Conservation (phyloP, 2,888 invertebrate species). For the Phaedon cochleariae region DNA sequence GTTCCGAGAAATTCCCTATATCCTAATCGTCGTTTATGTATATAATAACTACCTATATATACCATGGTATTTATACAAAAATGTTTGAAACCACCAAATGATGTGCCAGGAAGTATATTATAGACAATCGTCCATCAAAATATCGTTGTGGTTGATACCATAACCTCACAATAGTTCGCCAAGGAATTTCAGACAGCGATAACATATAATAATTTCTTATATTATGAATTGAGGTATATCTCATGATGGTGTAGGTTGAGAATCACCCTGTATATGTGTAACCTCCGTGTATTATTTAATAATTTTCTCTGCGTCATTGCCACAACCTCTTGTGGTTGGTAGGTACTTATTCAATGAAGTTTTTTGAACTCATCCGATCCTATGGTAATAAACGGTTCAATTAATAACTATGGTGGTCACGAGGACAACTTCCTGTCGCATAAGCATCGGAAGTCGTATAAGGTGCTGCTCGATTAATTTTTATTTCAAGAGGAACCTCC, state of each 20-base stretch:
- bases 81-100: neutral
- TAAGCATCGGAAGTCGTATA: slow-evolving; percentile 35
- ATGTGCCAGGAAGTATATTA: neutral
- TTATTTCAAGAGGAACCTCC: slow-evolving; percentile 18
- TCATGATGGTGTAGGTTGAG: too few species aligned
- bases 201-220: neutral
- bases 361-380: slow-evolving; percentile 36
- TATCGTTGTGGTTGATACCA: neutral
- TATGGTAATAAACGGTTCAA: slow-evolving; percentile 35
- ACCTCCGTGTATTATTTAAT: too few species aligned
- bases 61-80: too few species aligned
- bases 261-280: too few species aligned
- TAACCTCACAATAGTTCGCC: neutral
- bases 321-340: slow-evolving; percentile 1
- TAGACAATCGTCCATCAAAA: neutral
- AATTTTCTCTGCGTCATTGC: too few species aligned
- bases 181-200: neutral
- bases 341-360: slow-evolving; percentile 16
- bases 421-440: slow-evolving; percentile 32
- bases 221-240: too few species aligned
- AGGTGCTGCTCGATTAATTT: slow-evolving; percentile 23
- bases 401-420: slow-evolving; percentile 35
- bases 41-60: too few species aligned
- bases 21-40: too few species aligned
- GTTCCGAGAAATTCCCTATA: too few species aligned